These are phyloP conservation scores for Ellobium chinense DNA, from an alignment of 2,888 invertebrate species.

Conservation along the genomic window DNA sequence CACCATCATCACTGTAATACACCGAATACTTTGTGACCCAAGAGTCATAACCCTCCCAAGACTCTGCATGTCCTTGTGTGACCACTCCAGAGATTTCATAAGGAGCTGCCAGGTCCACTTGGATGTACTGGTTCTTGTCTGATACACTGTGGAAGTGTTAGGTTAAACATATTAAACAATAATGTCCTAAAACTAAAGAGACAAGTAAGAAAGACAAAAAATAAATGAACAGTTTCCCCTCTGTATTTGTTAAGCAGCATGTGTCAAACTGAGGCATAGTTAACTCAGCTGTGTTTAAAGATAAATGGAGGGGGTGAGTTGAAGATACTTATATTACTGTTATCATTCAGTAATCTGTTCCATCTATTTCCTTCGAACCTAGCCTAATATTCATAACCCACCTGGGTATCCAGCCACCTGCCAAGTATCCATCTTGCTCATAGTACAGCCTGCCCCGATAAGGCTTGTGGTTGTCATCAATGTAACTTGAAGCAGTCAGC, in stretches of 20 bases:
- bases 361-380: no score
- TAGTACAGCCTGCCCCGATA: constrained; percentile 62
- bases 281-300: not conserved
- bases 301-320: not conserved
- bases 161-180: no score
- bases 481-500: constrained; percentile 61
- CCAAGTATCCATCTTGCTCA: constrained; percentile 61
- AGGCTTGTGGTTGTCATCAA: constrained; percentile 58
- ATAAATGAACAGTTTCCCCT: no score
- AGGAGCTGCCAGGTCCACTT: constrained; percentile 62
- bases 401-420: constrained; percentile 65
- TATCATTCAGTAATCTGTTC: not conserved
- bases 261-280: no score
- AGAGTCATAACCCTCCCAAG: constrained; percentile 41
- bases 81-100: constrained; percentile 63
- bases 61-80: constrained; percentile 61
- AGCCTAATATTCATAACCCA: no score
- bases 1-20: constrained; percentile 61
- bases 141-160: constrained; percentile 14
- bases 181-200: no score
- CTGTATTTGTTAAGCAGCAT: no score
- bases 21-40: constrained; percentile 64
- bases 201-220: no score
- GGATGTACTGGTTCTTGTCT: constrained; percentile 62
- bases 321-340: not conserved